These are phyloP conservation scores for Hydrochoerus hydrochaeris DNA, from an alignment of 2,113 vertebrate genomes.

Conservation along the genomic window DNA sequence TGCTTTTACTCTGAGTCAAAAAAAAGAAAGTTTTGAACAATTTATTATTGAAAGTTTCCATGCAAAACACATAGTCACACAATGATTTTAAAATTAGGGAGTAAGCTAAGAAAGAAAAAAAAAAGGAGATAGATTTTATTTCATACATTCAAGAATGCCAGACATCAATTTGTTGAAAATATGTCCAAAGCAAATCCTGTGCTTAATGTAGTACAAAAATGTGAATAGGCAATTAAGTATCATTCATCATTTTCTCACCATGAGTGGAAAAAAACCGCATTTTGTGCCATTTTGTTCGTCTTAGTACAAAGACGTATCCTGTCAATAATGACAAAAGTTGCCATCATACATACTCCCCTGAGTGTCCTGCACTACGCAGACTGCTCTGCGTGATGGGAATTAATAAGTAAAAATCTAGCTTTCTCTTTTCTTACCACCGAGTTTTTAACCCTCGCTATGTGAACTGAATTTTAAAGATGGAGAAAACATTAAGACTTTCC, in stretches of 20 bases:
- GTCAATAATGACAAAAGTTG: background rate
- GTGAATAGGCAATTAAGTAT: constrained; percentile 44
- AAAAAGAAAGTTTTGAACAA: background rate
- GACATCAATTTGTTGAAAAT: constrained; percentile 48
- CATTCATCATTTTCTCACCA: constrained; percentile 17
- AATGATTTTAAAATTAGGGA: background rate
- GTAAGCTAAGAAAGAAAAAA: background rate
- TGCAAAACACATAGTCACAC: background rate
- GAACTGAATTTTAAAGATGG: background rate
- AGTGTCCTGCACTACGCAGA: background rate
- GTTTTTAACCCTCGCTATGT: background rate
- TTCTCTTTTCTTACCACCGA: background rate
- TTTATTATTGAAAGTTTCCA: background rate
- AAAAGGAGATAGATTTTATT: background rate
- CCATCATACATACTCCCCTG: background rate
- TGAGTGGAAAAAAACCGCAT: background rate
- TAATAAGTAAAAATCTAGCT: background rate
- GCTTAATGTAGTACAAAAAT: background rate
- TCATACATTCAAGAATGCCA: constrained; percentile 14
- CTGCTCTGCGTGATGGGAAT: background rate
- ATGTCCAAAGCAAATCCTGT: constrained; percentile 31
- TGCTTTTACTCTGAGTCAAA: background rate
- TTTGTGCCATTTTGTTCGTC: background rate
- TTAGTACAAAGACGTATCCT: background rate
- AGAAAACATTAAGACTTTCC: background rate